Conservation (phyloP, 2,797 vertebrate genomes). For the Halcyon chelicuti region DNA sequence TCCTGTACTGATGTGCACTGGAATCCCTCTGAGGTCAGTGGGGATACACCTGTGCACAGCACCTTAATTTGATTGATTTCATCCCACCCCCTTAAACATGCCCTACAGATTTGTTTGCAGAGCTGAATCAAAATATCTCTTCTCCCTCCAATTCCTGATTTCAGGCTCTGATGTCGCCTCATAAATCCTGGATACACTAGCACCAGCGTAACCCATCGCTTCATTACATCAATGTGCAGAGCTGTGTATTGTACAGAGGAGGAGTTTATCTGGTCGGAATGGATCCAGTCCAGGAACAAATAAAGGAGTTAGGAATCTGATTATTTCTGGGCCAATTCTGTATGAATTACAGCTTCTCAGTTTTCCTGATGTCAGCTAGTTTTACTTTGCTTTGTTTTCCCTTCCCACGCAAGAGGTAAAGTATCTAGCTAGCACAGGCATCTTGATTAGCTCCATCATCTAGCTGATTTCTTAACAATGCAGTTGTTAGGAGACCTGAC, state of each 20-base stretch:
- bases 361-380: slow-evolving; percentile 68
- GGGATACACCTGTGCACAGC: background rate
- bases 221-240: slow-evolving; percentile 63
- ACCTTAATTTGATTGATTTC: slow-evolving; percentile 8
- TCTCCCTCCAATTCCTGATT: background rate
- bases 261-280: slow-evolving; percentile 68
- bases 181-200: slow-evolving; percentile 60
- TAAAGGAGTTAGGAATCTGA: slow-evolving; percentile 64
- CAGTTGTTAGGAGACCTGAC: background rate
- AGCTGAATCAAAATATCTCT: slow-evolving; percentile 39
- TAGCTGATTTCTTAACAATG: slow-evolving; percentile 21
- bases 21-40: background rate
- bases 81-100: background rate
- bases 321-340: slow-evolving; percentile 56
- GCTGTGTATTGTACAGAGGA: slow-evolving; percentile 36
- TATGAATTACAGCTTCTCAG: slow-evolving; percentile 41
- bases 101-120: background rate
- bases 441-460: slow-evolving; percentile 45
- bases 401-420: background rate
- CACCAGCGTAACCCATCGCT: slow-evolving; percentile 64
- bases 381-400: slow-evolving; percentile 31
- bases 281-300: slow-evolving; percentile 73
- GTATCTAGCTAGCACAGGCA: slow-evolving; percentile 6
- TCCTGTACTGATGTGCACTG: background rate
- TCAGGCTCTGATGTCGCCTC: slow-evolving; percentile 30